Percentiles rank a stretch among this genome's conserved stretches.
Conservation (phyloP, 2,113 vertebrate species). For the Pluvialis apricaria region DNA sequence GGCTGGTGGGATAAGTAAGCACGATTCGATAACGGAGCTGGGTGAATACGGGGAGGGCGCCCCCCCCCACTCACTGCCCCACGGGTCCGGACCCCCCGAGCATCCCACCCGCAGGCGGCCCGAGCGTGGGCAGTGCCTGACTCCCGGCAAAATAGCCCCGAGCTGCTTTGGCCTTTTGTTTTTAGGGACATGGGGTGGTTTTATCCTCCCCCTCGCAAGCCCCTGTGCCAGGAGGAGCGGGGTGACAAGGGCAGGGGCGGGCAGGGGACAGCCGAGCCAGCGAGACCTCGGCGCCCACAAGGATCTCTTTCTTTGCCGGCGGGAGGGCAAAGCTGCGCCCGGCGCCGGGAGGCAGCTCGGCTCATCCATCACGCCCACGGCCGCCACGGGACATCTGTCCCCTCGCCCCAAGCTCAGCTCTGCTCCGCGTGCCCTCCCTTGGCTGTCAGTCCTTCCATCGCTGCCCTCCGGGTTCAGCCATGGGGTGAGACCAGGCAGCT, state of each 20-base stretch:
- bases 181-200: not conserved
- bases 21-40: rapidly evolving
- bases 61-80: not conserved
- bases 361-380: not conserved
- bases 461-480: not conserved
- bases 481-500: not conserved
- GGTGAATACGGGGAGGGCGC: too few relatives aligned
- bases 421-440: not conserved
- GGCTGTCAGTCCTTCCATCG: not conserved
- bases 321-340: not conserved
- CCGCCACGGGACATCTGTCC: not conserved
- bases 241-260: not conserved
- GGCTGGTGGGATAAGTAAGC: rapidly evolving
- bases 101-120: not conserved
- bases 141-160: not conserved
- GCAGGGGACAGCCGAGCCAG: not conserved
- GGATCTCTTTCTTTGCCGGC: not conserved
- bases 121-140: not conserved
- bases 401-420: not conserved
- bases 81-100: rapidly evolving
- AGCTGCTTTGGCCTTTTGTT: not conserved
- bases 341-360: not conserved
- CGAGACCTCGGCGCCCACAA: not conserved
- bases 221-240: not conserved
- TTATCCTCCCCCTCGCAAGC: not conserved